phyloP scores from a whole-genome alignment of 1,140 invertebrate genomes.

The Scaptodrosophila lebanonensis region DNA sequence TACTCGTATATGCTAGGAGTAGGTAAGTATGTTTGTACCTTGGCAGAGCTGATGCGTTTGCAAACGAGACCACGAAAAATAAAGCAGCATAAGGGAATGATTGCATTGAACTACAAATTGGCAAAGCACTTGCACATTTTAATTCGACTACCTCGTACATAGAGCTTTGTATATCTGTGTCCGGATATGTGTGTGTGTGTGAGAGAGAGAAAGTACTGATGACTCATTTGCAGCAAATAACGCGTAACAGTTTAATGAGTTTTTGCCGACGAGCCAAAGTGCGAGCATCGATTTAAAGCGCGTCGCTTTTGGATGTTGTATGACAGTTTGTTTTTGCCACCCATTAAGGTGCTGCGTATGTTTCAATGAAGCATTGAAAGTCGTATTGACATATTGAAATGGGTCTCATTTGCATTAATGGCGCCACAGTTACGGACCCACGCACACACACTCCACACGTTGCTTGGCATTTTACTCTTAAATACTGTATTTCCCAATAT shows the following conservation, averaged over 20 bases:
- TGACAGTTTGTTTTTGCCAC: constrained; percentile 36
- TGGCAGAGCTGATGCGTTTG: neutral
- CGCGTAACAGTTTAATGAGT: constrained; percentile 63
- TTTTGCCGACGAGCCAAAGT: constrained; percentile 39
- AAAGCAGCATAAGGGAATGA: constrained; percentile 68
- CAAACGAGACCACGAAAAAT: constrained; percentile 31
- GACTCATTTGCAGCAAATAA: constrained; percentile 57
- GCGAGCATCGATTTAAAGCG: constrained; percentile 15
- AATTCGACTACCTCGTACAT: constrained; percentile 23
- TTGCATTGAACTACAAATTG: constrained; percentile 60
- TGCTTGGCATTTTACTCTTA: no score
- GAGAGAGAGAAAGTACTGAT: constrained; percentile 21
- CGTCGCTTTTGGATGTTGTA: constrained; percentile 16
- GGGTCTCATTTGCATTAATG: constrained; percentile 66
- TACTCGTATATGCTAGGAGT: no score
- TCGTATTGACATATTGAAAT: constrained; percentile 70
- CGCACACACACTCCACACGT: constrained; percentile 9
- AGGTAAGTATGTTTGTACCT: neutral
- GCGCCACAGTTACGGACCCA: constrained; percentile 14
- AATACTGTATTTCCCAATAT: no score
- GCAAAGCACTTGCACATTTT: constrained; percentile 33
- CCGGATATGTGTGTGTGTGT: constrained; percentile 6
- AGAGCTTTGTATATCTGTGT: neutral
- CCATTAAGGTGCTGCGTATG: constrained; percentile 28
- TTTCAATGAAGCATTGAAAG: constrained; percentile 51